Evolutionary conservation across 1,140 invertebrate species (phyloP).

Genomic region (Calliphora vicina): DNA sequence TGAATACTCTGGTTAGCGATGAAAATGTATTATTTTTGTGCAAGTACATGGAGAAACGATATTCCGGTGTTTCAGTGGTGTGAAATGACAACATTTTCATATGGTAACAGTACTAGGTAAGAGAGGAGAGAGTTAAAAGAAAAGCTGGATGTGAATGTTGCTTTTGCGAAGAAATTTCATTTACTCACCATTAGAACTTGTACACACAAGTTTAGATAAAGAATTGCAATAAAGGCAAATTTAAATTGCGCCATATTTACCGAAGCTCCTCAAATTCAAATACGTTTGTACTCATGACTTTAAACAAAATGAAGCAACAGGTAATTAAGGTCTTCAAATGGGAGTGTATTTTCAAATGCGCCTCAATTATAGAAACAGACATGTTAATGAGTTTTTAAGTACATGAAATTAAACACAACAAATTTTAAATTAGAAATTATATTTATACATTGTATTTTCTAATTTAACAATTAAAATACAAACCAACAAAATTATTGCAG

Average conservation of each 20-base stretch:
- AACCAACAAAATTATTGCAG: neutral
- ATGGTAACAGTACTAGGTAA: conserved; percentile 45
- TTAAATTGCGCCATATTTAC: neutral
- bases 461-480: too few relatives aligned
- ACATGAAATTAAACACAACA: neutral
- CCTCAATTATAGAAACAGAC: neutral
- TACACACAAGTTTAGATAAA: neutral
- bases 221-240: neutral
- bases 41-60: conserved; percentile 45
- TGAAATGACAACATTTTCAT: conserved; percentile 47
- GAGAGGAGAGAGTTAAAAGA: too few relatives aligned
- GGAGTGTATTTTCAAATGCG: too few relatives aligned
- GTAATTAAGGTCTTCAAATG: too few relatives aligned
- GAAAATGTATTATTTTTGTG: conserved; percentile 51
- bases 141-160: too few relatives aligned
- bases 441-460: neutral
- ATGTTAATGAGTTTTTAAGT: neutral
- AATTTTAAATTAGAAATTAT: neutral
- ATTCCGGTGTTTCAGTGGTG: conserved; percentile 48
- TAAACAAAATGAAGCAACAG: too few relatives aligned
- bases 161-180: neutral
- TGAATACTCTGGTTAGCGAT: conserved; percentile 47
- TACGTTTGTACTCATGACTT: too few relatives aligned
- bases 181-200: neutral
- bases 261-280: too few relatives aligned